These are phyloP conservation scores for Zaprionus lineosus DNA, from an alignment of 2,888 invertebrate genomes.

Conservation along the genomic window DNA sequence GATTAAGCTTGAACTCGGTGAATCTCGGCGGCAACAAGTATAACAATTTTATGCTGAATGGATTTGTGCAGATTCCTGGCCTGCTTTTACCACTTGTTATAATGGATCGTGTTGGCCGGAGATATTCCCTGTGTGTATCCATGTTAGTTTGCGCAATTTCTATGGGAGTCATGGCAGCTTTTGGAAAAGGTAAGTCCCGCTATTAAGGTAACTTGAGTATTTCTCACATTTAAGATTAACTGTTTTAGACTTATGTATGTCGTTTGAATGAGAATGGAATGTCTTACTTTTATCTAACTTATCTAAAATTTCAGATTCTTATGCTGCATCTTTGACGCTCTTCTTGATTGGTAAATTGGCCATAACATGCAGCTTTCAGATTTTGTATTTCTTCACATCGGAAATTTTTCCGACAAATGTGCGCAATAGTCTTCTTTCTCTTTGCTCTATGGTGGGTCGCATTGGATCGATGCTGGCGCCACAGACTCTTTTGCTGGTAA, in stretches of 20 bases:
- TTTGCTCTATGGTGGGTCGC: slow-evolving; percentile 88
- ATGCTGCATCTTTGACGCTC: slow-evolving; percentile 84
- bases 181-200: slow-evolving; percentile 59
- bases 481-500: slow-evolving; percentile 86
- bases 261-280: background rate
- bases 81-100: slow-evolving; percentile 86
- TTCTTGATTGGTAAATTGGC: slow-evolving; percentile 87
- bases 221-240: too few species aligned
- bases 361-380: slow-evolving; percentile 87
- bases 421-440: slow-evolving; percentile 87
- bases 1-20: slow-evolving; percentile 90
- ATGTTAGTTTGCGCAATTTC: slow-evolving; percentile 86
- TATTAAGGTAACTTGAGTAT: too few species aligned
- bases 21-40: slow-evolving; percentile 89
- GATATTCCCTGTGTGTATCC: slow-evolving; percentile 85
- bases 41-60: slow-evolving; percentile 86
- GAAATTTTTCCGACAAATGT: slow-evolving; percentile 89
- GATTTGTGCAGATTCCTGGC: slow-evolving; percentile 88
- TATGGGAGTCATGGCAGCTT: slow-evolving; percentile 75
- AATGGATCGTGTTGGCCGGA: slow-evolving; percentile 86
- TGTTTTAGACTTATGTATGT: background rate
- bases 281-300: background rate
- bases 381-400: slow-evolving; percentile 87
- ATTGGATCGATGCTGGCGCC: slow-evolving; percentile 88
- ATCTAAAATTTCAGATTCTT: slow-evolving; percentile 47